Evolutionary conservation across 2,113 vertebrate species (phyloP), one percentile per base, ranked within the genome.

Genomic region (Corythornis madagascariensis): DNA sequence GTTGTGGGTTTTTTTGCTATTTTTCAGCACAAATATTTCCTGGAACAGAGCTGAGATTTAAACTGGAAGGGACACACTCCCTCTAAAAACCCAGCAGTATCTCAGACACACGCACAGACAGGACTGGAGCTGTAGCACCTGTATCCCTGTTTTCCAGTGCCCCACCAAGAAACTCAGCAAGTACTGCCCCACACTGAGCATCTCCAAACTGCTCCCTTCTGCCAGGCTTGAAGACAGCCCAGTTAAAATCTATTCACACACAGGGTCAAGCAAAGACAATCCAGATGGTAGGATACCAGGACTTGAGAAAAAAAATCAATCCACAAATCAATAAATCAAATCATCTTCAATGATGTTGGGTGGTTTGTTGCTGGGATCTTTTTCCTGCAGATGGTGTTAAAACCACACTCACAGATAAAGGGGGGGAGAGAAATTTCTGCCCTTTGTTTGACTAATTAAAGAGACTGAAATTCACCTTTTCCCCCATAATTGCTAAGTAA

Each of bases 201-300:
- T 4, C 20, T n/a, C 22, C 3, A 11, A 26, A 40, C 16, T 1
- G 0, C 15, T 52, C 57, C 74, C 18, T 56, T 48, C 16, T 57
- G 33, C 33, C 0, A 0, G 55, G 22, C 20, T 52, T 42, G 24
- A 43, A 15, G 53, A 8, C 4, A 22, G 43, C 40, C 55, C 64
- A 77, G 1, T 28, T 16, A 45, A 70, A 48, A 88, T 15, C 50
- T 25, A 6, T 38, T 55, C 72, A 42, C 25, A 66, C 31, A 12
- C 60, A 59, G 47, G 25, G 56, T 33, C 38, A 53, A 2, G 25
- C 40, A 64, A 80, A 90, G 33, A 38, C 56, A 92, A 29, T 20
- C 14, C 5, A 71, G 56, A 47, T 15, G 26, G 56, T 7, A 24
- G 64, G 31, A 67, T 13, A 70, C 7, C 5, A 4, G 10, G 28